phyloP scores from a whole-genome alignment of 2,888 invertebrate species.

The Latheticus oryzae region DNA sequence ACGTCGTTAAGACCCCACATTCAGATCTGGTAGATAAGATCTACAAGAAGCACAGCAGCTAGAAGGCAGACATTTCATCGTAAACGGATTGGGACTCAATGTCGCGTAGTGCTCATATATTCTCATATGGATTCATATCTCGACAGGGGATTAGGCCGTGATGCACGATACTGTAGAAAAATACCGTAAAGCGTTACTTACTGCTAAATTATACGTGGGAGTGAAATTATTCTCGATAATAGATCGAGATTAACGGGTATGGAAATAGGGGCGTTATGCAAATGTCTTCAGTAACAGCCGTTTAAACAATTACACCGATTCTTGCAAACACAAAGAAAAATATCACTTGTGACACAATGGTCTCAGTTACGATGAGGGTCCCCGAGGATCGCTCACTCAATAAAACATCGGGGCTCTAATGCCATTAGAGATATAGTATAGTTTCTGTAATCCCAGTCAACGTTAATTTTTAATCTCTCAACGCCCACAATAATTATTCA shows the following conservation, averaged over 20 bases:
- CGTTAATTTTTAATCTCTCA: constrained; percentile 20
- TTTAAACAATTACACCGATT: constrained; percentile 25
- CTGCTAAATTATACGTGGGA: constrained; percentile 39
- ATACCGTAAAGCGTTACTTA: constrained; percentile 38
- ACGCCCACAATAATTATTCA: constrained; percentile 20
- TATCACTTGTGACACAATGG: constrained; percentile 14
- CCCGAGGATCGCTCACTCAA: constrained; percentile 16
- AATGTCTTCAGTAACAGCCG: constrained; percentile 6
- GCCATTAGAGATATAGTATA: constrained; percentile 6
- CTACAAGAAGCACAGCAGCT: constrained; percentile 37
- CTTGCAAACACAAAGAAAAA: constrained; percentile 9
- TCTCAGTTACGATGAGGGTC: constrained; percentile 12
- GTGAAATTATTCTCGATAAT: constrained; percentile 35
- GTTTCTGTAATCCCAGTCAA: constrained; percentile 3
- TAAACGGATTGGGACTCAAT: constrained; percentile 43
- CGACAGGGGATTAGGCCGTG: constrained; percentile 39
- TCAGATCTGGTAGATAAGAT: constrained; percentile 30
- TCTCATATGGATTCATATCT: constrained; percentile 44
- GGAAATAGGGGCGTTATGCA: constrained; percentile 28
- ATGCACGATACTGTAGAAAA: constrained; percentile 37
- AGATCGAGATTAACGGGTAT: constrained; percentile 33
- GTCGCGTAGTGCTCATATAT: constrained; percentile 41
- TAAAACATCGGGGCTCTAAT: constrained; percentile 10
- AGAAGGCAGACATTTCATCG: constrained; percentile 36
- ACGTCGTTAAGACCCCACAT: constrained; percentile 36